Evolutionary conservation across 2,888 invertebrate genomes (phyloP).

Genomic region (Fabriciana adippe): DNA sequence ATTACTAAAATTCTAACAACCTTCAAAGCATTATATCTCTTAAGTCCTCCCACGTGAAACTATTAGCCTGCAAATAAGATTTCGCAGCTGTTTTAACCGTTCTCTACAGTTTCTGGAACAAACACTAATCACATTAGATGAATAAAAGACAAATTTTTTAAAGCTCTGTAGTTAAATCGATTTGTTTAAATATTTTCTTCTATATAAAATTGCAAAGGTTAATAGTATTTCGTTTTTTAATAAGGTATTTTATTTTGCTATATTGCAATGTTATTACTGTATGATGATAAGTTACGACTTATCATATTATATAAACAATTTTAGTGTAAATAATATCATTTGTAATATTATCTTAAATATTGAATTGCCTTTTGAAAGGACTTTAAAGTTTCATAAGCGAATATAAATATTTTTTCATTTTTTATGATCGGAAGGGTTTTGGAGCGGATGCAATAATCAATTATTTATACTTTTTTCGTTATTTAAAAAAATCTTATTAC

Average conservation of each 20-base stretch:
- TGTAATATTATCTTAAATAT: constrained; percentile 8
- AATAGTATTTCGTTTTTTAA: constrained; percentile 1
- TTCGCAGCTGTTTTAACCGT: constrained; percentile 58
- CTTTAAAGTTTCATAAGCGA: constrained; percentile 8
- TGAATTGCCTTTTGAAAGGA: neutral
- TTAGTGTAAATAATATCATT: neutral
- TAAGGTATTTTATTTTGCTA: neutral
- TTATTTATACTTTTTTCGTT: neutral
- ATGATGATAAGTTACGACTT: constrained; percentile 8
- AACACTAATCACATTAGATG: constrained; percentile 67
- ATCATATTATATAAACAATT: neutral
- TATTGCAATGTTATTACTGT: neutral
- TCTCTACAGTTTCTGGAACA: constrained; percentile 55
- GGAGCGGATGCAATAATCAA: too few relatives aligned
- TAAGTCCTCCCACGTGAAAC: constrained; percentile 45
- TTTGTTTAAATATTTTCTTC: constrained; percentile 20
- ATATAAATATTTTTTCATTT: neutral
- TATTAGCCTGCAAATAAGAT: constrained; percentile 46
- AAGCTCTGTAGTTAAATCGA: constrained; percentile 23
- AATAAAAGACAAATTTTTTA: constrained; percentile 41
- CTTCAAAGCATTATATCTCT: constrained; percentile 53
- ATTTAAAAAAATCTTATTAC: too few relatives aligned
- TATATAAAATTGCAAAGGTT: neutral
- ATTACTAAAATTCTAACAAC: constrained; percentile 68
- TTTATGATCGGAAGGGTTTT: neutral